Percentiles rank a stretch among this genome's conserved stretches.
Evolutionary conservation across 1,140 invertebrate genomes (phyloP).

Genomic region (Marisa cornuarietis): DNA sequence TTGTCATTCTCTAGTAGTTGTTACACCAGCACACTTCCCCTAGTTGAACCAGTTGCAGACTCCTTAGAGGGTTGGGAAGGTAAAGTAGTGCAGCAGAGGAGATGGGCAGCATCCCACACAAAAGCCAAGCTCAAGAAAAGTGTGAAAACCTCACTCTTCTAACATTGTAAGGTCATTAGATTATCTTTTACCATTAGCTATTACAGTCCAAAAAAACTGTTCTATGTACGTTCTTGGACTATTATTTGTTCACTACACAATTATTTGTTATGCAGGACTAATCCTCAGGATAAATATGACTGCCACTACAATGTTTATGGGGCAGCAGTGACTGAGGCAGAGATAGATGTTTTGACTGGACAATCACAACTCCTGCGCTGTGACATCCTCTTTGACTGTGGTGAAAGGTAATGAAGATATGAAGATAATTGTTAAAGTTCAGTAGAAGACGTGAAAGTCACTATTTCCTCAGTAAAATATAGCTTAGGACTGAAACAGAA

Average conservation of each 20-base stretch:
- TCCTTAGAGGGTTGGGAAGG: too few species aligned
- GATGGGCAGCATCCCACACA: too few species aligned
- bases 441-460: neutral
- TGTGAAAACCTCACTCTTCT: neutral
- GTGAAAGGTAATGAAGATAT: slow-evolving; percentile 51
- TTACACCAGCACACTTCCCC: too few species aligned
- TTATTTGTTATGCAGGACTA: slow-evolving; percentile 30
- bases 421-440: neutral
- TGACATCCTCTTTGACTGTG: slow-evolving; percentile 67
- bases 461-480: neutral
- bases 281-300: slow-evolving; percentile 26
- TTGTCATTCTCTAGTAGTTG: too few species aligned
- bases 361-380: slow-evolving; percentile 68
- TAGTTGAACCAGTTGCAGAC: too few species aligned
- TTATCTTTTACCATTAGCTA: neutral
- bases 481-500: neutral
- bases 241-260: neutral
- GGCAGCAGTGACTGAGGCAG: slow-evolving; percentile 50
- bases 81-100: too few species aligned
- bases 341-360: slow-evolving; percentile 57
- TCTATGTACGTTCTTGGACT: neutral
- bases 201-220: neutral
- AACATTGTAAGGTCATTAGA: neutral
- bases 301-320: slow-evolving; percentile 52
- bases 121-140: neutral